phyloP scores from a whole-genome alignment of 2,888 invertebrate species.

The Machimus atricapillus region DNA sequence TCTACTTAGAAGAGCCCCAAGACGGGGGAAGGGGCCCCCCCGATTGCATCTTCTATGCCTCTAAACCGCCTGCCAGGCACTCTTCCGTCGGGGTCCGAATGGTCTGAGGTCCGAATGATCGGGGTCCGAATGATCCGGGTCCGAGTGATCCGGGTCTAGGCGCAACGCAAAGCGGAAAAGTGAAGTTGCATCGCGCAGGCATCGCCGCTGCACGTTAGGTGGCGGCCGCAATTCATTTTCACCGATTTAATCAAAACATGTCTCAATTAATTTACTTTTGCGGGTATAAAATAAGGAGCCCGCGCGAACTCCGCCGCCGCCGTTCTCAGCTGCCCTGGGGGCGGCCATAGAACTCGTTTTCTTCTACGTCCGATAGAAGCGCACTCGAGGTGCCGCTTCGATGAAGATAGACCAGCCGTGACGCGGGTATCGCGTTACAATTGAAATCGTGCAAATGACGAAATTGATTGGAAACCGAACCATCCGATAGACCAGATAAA shows the following conservation, averaged over 20 bases:
- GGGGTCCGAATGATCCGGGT: neutral
- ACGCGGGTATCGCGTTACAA: slow-evolving; percentile 13
- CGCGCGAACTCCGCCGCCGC: too few relatives aligned
- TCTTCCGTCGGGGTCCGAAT: neutral
- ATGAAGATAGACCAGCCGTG: neutral
- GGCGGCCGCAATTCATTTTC: slow-evolving; percentile 30
- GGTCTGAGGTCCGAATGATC: neutral
- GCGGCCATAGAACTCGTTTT: slow-evolving; percentile 8
- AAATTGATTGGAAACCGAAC: slow-evolving; percentile 13
- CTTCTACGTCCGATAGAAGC: neutral
- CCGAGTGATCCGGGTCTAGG: neutral
- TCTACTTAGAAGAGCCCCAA: neutral
- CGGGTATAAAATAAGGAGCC: neutral
- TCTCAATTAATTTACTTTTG: slow-evolving; percentile 34
- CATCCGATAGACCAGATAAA: neutral
- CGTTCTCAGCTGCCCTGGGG: neutral
- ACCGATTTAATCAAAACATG: slow-evolving; percentile 40
- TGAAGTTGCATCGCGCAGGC: neutral
- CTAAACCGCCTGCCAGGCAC: neutral
- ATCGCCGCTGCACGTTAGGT: slow-evolving; percentile 1
- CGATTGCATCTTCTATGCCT: neutral
- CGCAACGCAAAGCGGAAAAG: neutral
- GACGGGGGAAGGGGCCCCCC: neutral
- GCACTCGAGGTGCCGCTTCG: neutral
- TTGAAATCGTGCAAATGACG: slow-evolving; percentile 27